phyloP scores from a whole-genome alignment of 2,797 vertebrate genomes.

The Brachyalestes nurse region DNA sequence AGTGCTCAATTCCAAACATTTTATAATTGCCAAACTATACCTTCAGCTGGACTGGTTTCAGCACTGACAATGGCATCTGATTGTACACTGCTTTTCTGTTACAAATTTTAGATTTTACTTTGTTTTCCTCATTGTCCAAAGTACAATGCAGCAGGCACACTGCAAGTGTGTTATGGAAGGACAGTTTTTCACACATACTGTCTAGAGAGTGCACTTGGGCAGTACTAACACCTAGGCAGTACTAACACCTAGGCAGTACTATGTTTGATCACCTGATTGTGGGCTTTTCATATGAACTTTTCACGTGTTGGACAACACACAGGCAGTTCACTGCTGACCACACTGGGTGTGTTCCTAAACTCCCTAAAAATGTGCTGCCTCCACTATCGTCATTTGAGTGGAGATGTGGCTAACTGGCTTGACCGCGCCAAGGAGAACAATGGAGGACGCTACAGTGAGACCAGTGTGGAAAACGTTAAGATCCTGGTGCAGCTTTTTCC shows the following conservation, averaged over 20 bases:
- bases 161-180: too few relatives aligned
- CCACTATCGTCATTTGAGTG: constrained; percentile 71
- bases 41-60: too few relatives aligned
- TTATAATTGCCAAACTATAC: too few relatives aligned
- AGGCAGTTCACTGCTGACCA: constrained; percentile 83
- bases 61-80: too few relatives aligned
- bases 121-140: too few relatives aligned
- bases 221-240: too few relatives aligned
- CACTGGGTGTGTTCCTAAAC: constrained; percentile 81
- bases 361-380: constrained; percentile 77
- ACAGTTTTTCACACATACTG: too few relatives aligned
- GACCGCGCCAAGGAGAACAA: constrained; percentile 88
- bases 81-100: too few relatives aligned
- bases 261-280: background rate
- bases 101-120: too few relatives aligned
- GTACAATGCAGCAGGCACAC: too few relatives aligned
- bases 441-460: constrained; percentile 83
- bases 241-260: background rate
- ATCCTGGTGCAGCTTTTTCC: constrained; percentile 84
- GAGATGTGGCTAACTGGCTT: constrained; percentile 77
- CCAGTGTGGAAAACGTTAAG: constrained; percentile 87
- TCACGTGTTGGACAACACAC: constrained; percentile 11
- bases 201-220: too few relatives aligned
- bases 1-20: too few relatives aligned
- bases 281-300: background rate